Evolutionary conservation across 2,113 vertebrate species (phyloP).

Genomic region (Tragulus kanchil): DNA sequence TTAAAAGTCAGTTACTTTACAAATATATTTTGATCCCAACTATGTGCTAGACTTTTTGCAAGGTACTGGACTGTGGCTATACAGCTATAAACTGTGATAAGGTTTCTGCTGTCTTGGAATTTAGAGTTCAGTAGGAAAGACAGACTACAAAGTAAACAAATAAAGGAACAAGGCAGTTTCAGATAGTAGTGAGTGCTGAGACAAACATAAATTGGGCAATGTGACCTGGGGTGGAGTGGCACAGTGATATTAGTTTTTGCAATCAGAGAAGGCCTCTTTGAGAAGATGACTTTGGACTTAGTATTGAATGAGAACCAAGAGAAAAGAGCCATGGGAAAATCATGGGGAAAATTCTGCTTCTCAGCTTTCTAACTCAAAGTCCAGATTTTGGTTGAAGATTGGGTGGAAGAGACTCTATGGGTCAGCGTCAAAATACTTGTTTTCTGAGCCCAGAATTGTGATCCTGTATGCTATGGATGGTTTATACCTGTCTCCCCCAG

Average conservation of each 20-base stretch:
- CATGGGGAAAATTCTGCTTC: background rate
- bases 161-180: background rate
- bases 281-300: conserved; percentile 11
- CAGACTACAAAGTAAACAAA: background rate
- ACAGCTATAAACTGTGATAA: background rate
- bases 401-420: background rate
- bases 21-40: background rate
- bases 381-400: background rate
- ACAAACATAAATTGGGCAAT: background rate
- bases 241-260: background rate
- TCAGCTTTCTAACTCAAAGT: background rate
- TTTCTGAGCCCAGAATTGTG: background rate
- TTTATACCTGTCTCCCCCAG: background rate
- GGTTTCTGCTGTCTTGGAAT: conserved; percentile 14
- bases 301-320: background rate
- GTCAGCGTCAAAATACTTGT: background rate
- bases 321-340: background rate
- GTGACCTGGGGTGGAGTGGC: background rate
- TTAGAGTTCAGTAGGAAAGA: background rate
- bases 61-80: background rate
- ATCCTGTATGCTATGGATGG: background rate
- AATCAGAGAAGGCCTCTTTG: background rate
- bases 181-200: background rate
- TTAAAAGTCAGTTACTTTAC: background rate
- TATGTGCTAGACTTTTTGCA: background rate